Evolutionary conservation across 2,888 invertebrate species (phyloP).

Genomic region (Antitype chi): DNA sequence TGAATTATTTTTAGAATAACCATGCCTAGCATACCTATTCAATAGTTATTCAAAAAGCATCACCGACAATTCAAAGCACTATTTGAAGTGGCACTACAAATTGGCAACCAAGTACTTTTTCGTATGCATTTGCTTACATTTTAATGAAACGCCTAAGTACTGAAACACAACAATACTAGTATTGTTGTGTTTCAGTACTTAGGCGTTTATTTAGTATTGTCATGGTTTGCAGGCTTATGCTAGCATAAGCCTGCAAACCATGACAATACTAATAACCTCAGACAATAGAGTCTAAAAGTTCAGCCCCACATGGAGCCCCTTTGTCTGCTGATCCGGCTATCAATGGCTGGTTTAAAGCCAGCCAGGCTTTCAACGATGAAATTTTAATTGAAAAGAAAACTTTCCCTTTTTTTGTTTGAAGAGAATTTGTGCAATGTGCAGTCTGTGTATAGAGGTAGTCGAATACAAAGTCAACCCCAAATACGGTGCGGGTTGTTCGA

Average conservation of each 20-base stretch:
- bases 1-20: not conserved
- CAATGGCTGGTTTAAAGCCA: slow-evolving; percentile 38
- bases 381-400: slow-evolving; percentile 62
- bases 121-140: not conserved
- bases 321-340: slow-evolving; percentile 52
- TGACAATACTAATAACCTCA: slow-evolving; percentile 24
- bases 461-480: not conserved
- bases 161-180: not conserved
- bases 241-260: not conserved
- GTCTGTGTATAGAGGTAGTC: not conserved
- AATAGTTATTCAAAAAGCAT: too few relatives aligned
- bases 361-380: slow-evolving; percentile 35
- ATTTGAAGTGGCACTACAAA: not conserved
- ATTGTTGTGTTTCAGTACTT: too few relatives aligned
- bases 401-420: slow-evolving; percentile 30
- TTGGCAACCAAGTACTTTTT: not conserved
- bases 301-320: slow-evolving; percentile 19
- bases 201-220: too few relatives aligned
- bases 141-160: not conserved
- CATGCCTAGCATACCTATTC: too few relatives aligned
- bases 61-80: not conserved
- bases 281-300: slow-evolving; percentile 43
- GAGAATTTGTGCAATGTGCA: slow-evolving; percentile 20
- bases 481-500: too few relatives aligned
- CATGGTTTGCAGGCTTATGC: too few relatives aligned